Conservation (phyloP, 2,113 vertebrate genomes). For the Diglossa brunneiventris region DNA sequence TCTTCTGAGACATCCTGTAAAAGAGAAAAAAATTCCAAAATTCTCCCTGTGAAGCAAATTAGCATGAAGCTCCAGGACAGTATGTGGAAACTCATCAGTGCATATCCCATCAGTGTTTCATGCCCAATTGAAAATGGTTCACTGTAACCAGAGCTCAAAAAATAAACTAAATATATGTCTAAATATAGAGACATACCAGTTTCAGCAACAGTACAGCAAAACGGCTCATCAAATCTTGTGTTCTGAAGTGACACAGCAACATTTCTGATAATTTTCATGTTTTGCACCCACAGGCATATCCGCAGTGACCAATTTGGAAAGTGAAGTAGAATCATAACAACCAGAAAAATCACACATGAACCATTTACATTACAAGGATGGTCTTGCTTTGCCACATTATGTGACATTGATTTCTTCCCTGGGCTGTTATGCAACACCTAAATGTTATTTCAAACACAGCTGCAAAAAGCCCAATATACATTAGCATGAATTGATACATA, state of each 20-base stretch:
- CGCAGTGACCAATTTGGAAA: not conserved
- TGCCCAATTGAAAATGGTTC: not conserved
- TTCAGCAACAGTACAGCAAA: not conserved
- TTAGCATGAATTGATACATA: not conserved
- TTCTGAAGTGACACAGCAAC: not conserved
- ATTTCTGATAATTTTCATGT: not conserved
- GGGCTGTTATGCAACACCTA: not conserved
- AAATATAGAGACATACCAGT: not conserved
- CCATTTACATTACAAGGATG: not conserved
- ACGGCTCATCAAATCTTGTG: not conserved
- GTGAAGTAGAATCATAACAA: not conserved
- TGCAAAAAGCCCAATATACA: not conserved
- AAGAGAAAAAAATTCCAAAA: not conserved
- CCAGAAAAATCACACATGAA: not conserved
- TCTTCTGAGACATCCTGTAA: not conserved
- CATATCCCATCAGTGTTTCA: not conserved
- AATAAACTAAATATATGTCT: not conserved
- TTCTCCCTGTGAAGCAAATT: not conserved
- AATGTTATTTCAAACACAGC: not conserved
- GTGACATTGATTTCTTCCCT: not conserved
- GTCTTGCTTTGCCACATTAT: fast-evolving
- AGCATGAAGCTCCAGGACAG: not conserved
- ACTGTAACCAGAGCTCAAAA: not conserved
- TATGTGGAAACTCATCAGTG: not conserved
- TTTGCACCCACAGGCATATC: not conserved